Percentiles rank a stretch among this genome's conserved stretches.
phyloP scores from a whole-genome alignment of 2,888 invertebrate genomes.

The Petrolisthes manimaculis region DNA sequence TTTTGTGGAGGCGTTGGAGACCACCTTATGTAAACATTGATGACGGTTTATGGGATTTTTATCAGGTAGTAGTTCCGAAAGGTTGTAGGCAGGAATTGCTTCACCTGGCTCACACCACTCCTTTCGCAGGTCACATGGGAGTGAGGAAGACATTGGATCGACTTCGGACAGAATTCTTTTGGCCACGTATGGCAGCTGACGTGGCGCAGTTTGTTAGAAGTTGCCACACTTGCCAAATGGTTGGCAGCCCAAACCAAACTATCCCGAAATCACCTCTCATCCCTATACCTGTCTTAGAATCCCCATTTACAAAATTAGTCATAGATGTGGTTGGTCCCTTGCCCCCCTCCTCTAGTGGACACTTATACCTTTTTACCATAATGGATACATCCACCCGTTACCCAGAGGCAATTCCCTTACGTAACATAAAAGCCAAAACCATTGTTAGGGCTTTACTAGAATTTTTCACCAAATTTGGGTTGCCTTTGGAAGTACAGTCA shows the following conservation, averaged over 20 bases:
- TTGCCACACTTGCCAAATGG: background rate
- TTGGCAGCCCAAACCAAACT: background rate
- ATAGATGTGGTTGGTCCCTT: background rate
- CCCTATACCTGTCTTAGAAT: background rate
- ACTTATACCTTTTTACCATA: constrained; percentile 2
- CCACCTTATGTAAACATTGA: too few species aligned
- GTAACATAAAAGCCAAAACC: background rate
- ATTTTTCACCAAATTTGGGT: background rate
- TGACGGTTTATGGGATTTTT: background rate
- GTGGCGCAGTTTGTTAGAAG: background rate
- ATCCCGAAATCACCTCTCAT: background rate
- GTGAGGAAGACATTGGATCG: background rate
- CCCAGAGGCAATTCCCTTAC: background rate
- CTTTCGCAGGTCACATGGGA: background rate
- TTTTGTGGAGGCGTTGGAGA: background rate
- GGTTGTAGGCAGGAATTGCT: too few species aligned
- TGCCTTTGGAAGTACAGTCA: background rate
- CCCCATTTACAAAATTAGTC: background rate
- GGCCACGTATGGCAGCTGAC: background rate
- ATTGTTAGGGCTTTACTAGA: background rate
- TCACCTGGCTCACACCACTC: too few species aligned
- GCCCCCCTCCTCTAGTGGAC: background rate
- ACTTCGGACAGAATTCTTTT: background rate
- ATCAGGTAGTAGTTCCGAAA: constrained; percentile 2
- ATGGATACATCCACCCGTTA: background rate